Evolutionary conservation across 2,888 invertebrate genomes (phyloP).

Genomic region (Papilio gigon): DNA sequence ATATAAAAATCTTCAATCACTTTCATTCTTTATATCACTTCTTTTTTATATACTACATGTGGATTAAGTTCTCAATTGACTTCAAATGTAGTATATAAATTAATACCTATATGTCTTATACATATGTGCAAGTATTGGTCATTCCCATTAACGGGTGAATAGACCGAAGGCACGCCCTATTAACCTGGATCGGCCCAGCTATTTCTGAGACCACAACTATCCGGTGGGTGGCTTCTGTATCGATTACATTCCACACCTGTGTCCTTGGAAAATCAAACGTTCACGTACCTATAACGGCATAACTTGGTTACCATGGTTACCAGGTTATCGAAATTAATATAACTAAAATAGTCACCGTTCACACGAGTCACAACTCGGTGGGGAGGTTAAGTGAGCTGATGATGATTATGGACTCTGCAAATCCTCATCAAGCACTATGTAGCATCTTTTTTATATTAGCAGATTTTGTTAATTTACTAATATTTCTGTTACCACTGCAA

Average conservation of each 20-base stretch:
- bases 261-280: slow-evolving; percentile 22
- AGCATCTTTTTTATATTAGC: too few species aligned
- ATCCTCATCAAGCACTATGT: too few species aligned
- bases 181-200: slow-evolving; percentile 3
- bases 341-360: neutral
- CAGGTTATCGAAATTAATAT: neutral
- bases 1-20: too few species aligned
- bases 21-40: too few species aligned
- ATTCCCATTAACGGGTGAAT: slow-evolving; percentile 11
- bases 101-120: neutral
- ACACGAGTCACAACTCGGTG: too few species aligned
- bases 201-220: slow-evolving; percentile 26
- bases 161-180: slow-evolving; percentile 16
- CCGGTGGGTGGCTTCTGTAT: slow-evolving; percentile 23
- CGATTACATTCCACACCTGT: slow-evolving; percentile 25
- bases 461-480: too few species aligned
- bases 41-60: too few species aligned
- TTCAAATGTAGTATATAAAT: neutral
- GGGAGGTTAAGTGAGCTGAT: too few species aligned
- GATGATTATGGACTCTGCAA: too few species aligned
- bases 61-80: neutral
- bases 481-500: too few species aligned
- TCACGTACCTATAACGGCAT: neutral
- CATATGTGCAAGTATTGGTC: too few species aligned
- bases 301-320: slow-evolving; percentile 6